Conservation (phyloP, 2,113 vertebrate species). For the Excalfactoria chinensis region DNA sequence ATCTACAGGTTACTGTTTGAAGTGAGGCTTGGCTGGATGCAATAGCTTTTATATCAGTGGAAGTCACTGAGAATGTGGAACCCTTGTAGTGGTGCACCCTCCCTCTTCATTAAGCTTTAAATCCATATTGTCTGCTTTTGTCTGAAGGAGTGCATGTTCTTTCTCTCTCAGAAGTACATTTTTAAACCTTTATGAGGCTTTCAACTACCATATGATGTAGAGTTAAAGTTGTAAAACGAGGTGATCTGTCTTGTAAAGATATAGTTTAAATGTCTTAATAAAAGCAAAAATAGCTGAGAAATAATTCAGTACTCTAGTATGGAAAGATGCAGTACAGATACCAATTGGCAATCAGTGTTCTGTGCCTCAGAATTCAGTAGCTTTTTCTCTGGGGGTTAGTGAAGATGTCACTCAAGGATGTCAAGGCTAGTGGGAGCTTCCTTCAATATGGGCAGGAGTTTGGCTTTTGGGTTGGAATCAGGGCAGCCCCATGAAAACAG, state of each 20-base stretch:
- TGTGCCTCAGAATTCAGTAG: rapidly evolving
- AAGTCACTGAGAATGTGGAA: not conserved
- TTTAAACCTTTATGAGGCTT: not conserved
- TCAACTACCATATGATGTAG: not conserved
- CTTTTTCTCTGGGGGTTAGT: not conserved
- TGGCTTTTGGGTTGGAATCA: not conserved
- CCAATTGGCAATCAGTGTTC: too few relatives aligned
- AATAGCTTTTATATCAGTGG: not conserved
- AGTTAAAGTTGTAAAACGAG: not conserved
- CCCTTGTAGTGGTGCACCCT: not conserved
- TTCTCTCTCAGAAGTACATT: not conserved
- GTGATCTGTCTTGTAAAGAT: not conserved
- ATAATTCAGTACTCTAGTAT: not conserved
- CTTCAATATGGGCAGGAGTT: not conserved
- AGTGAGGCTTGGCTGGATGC: not conserved
- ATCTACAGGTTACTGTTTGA: not conserved
- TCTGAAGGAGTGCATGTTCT: not conserved
- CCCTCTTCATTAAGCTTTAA: not conserved
- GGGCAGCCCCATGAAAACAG: not conserved
- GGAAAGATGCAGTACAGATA: not conserved
- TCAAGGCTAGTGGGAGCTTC: not conserved
- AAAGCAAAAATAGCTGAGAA: not conserved
- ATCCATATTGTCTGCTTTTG: not conserved
- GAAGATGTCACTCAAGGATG: not conserved
- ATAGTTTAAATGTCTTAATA: not conserved